Base-by-base conservation (phyloP, 1,140 invertebrate genomes). In the Atta cephalotes region DNA sequence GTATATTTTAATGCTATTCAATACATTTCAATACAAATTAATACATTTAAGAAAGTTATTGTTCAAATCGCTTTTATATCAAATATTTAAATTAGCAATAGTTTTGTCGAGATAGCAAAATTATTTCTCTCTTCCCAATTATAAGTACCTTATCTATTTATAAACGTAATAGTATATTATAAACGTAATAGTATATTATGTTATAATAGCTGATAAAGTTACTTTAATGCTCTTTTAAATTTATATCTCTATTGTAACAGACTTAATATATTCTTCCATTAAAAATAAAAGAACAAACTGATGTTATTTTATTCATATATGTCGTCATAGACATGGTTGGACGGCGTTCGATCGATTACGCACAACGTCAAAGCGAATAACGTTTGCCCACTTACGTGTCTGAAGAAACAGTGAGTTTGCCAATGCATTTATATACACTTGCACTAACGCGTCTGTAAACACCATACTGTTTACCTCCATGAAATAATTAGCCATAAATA, bases 311-410 rank as follows among this genome's bases (percentile, higher is more conserved):
- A 87, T 79, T 91, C 78, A 25, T 89, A 14, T 91, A 58, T 79
- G 63, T 85, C 51, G 39, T 84, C 66, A 87, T 60, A 91, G 98
- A 97, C 96, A 93, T 99, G 99, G 99, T 97, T 99, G 96, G 97
- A 98, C 95, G 98, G 98, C 91, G 96, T 99, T 91, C 96, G 99
- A 95, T 97, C 97, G 95, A 99, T 99, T 93, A 99, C 99, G 78
- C 98, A 99, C 96, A 99, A 99, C 96, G 98, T 98, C 92, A 99
- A 99, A 97, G 98, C 98, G 91, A 99, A 99, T 96, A 99, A 99
- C 96, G 97, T 99, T 92, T 99, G 99, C 95, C 99, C 99, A 65
- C 98, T 99, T 97, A 99, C 98, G 91, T 99, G 98, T 96, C 97
- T 99, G 92, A 99, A 98, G 96, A 99, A 99, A 97, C 99, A 99